phyloP scores from a whole-genome alignment of 2,797 vertebrate genomes.

The Potorous gilbertii region DNA sequence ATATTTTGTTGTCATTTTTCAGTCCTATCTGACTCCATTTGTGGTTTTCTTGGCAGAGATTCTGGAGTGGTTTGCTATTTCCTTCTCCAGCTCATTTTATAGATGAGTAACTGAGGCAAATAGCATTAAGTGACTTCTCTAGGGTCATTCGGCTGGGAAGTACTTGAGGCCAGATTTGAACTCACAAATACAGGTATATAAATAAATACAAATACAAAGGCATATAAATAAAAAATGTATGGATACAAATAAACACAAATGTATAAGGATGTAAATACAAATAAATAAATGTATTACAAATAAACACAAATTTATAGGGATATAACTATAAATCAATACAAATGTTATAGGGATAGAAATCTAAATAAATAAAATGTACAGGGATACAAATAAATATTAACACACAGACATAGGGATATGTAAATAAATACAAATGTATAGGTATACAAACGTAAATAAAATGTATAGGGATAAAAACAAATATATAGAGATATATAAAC shows the following conservation, averaged over 20 bases:
- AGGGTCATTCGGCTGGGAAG: neutral
- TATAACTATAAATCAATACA: neutral
- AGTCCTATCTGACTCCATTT: too few species aligned
- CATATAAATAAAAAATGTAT: too few species aligned
- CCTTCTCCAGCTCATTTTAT: neutral
- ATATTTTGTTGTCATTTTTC: too few species aligned
- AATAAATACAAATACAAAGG: too few species aligned
- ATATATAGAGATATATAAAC: neutral
- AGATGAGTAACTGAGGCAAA: neutral
- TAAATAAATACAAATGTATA: neutral
- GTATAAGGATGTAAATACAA: too few species aligned
- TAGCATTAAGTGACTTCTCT: neutral
- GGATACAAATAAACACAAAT: too few species aligned
- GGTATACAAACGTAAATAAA: neutral
- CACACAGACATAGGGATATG: too few species aligned
- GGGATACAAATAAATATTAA: too few species aligned
- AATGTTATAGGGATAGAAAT: neutral
- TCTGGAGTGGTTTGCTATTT: neutral
- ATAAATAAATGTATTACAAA: neutral
- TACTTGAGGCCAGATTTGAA: neutral
- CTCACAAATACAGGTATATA: neutral
- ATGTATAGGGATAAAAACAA: neutral
- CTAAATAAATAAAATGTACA: neutral
- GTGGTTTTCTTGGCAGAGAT: neutral
- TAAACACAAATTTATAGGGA: neutral